Percentiles rank a stretch among this genome's conserved stretches.
Conservation (phyloP, 30 jellyfish, hydroid and myxozoan genomes). For the Aurelia coerulea region DNA sequence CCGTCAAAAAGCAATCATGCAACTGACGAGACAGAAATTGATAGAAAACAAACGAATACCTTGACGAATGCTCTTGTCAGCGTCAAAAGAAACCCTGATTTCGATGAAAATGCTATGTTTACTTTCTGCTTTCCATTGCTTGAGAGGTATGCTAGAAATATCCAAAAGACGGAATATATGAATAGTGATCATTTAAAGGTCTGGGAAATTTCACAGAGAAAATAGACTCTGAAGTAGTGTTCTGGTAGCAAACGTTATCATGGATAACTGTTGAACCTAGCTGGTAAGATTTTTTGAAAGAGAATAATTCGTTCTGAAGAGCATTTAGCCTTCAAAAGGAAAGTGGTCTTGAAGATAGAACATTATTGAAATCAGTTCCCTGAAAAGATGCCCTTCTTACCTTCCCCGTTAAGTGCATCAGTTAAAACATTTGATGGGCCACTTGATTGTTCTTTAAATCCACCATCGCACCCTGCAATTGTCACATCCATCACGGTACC, state of each 20-base stretch:
- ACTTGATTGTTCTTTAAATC: conserved; percentile 64
- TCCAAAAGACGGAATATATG: too few relatives aligned
- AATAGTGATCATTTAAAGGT: too few relatives aligned
- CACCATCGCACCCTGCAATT: conserved; percentile 88
- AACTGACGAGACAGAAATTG: neutral
- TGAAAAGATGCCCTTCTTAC: conserved; percentile 7
- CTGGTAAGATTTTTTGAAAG: too few relatives aligned
- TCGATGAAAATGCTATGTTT: conserved; percentile 77
- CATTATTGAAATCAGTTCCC: too few relatives aligned
- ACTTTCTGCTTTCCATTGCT: conserved; percentile 75
- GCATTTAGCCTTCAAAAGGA: too few relatives aligned
- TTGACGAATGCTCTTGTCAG: conserved; percentile 83
- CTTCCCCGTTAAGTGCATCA: conserved; percentile 55
- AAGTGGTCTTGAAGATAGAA: too few relatives aligned
- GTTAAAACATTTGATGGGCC: conserved; percentile 74
- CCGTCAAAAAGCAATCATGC: neutral
- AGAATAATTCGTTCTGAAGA: too few relatives aligned
- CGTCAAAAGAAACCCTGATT: conserved; percentile 55
- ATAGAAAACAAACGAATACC: conserved; percentile 55
- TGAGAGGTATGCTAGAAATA: conserved; percentile 1
- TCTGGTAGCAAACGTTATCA: too few relatives aligned
- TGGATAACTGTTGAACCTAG: too few relatives aligned
- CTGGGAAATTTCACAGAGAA: too few relatives aligned
- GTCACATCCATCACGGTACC: conserved; percentile 64
- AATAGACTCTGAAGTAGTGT: too few relatives aligned